Evolutionary conservation across 2,113 vertebrate species (phyloP), one percentile per base, ranked within the genome.

Genomic region (Jaculus jaculus): DNA sequence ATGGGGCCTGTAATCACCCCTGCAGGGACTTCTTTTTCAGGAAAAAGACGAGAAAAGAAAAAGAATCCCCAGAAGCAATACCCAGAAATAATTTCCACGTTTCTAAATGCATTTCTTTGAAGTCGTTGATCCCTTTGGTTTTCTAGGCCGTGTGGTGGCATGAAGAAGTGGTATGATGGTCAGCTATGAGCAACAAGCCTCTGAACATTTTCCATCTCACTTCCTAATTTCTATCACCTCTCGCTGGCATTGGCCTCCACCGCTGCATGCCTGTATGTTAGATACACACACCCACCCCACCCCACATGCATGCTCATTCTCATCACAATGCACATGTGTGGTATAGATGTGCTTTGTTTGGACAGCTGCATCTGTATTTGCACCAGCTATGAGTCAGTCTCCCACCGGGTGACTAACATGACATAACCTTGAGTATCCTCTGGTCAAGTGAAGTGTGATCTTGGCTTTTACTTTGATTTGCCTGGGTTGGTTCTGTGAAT

Each of bases 61-160:
- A 91, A 87, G 72, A 89, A n/a, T 85, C 85, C 93, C 90, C 74
- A 72, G 73, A 79, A 92, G 65, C 82, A 88, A 73, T 82, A 51
- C n/a, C 90, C 90, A 89, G 87, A 96, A 95, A 96, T 93, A 94
- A 82, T 74, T 54, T 30, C 61, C 82, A 61, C 81, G 26, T 95
- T 93, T 94, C 87, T 91, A 96, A 95, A 69, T 90, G 90, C 61
- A 75, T 81, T 94, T 84, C 82, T 95, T 95, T 97, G 95, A 97
- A 87, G 94, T 89, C 5, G 2, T 81, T 84, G 91, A 89, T 94
- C 75, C 69, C 61, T 94, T 87, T 91, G 87, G 60, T 93, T 95
- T 96, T 96, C 51, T 93, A 95, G 93, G 93, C 73, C 84, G 58
- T 66, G 87, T 34, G 51, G 63, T 93, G 47, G 77, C 80, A 61